phyloP scores from a whole-genome alignment of 1,140 invertebrate genomes.

The Heterodera carotae region DNA sequence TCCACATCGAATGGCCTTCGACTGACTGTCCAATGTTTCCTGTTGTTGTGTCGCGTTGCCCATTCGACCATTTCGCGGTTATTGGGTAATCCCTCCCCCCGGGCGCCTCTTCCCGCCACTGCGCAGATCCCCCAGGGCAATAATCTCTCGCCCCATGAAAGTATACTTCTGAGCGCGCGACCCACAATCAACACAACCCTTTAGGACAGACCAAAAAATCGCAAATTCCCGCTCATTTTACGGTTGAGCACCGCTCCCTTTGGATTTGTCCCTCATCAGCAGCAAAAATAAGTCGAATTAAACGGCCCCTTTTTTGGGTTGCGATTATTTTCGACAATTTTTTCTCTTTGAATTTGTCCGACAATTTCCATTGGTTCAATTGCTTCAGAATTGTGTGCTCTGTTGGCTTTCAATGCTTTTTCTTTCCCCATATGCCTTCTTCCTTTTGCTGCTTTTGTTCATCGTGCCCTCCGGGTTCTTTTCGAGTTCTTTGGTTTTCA shows the following conservation, averaged over 20 bases:
- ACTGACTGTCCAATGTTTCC: not conserved
- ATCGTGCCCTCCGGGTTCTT: not conserved
- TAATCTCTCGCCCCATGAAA: constrained; percentile 2
- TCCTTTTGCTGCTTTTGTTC: not conserved
- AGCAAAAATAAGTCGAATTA: not conserved
- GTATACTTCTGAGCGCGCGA: not conserved
- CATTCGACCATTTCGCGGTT: not conserved
- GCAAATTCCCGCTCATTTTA: not conserved
- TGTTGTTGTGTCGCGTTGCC: not conserved
- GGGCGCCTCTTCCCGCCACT: not conserved
- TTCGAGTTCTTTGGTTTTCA: not conserved
- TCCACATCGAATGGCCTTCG: not conserved
- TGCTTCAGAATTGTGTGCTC: no score
- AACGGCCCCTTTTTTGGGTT: not conserved
- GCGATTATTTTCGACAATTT: not conserved
- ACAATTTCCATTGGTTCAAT: no score
- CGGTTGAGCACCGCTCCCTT: no score
- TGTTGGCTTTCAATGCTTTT: not conserved
- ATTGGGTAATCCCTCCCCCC: not conserved
- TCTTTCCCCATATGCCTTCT: not conserved
- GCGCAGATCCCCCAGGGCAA: constrained; percentile 3
- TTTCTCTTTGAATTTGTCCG: no score
- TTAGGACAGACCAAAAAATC: not conserved
- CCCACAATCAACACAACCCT: no score
- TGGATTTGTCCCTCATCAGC: no score